phyloP scores from a whole-genome alignment of 2,888 invertebrate species.

The Orchesella flavescens region DNA sequence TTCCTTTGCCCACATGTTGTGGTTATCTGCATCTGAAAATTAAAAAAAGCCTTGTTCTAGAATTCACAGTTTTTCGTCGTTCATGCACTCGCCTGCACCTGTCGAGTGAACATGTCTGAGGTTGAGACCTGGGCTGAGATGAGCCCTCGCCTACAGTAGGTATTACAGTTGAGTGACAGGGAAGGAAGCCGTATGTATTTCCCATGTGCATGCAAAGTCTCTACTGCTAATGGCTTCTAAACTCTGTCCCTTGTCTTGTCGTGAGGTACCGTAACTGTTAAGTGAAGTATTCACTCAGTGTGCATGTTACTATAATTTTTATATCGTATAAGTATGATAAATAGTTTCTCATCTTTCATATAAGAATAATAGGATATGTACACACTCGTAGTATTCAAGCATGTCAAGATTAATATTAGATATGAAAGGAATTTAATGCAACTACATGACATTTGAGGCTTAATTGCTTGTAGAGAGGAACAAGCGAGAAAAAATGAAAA shows the following conservation, averaged over 20 bases:
- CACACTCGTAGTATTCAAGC: background rate
- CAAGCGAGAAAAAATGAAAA: constrained; percentile 28
- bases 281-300: background rate
- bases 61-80: background rate
- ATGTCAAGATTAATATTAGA: constrained; percentile 34
- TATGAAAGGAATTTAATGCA: background rate
- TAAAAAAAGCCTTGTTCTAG: constrained; percentile 17
- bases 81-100: too few relatives aligned
- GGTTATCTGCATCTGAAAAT: background rate
- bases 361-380: too few relatives aligned
- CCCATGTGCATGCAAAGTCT: constrained; percentile 9
- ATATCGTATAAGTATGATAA: background rate
- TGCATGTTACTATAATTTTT: background rate
- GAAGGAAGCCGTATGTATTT: constrained; percentile 45
- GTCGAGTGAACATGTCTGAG: background rate
- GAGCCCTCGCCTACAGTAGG: constrained; percentile 9
- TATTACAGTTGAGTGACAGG: constrained; percentile 28
- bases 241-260: constrained; percentile 28
- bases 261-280: constrained; percentile 11
- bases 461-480: constrained; percentile 18
- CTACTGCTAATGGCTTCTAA: background rate
- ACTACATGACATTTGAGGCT: constrained; percentile 6
- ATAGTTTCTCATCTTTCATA: background rate
- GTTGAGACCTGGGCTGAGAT: background rate
- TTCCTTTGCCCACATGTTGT: too few relatives aligned